Evolutionary conservation across 2,888 invertebrate species (phyloP), one percentile per base, ranked within the genome.

Genomic region (Sympetrum striolatum): DNA sequence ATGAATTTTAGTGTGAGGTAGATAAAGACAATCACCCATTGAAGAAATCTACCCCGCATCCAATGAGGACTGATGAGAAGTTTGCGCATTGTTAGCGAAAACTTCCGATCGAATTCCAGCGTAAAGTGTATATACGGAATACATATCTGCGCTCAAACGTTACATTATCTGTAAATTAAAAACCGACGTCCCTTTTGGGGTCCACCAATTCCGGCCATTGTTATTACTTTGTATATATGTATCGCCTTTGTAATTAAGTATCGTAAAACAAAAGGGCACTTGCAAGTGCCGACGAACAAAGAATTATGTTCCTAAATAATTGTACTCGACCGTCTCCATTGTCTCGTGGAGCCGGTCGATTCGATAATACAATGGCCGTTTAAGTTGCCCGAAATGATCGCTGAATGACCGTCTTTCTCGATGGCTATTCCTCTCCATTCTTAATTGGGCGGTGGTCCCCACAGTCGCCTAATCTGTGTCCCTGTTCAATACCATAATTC

Each of bases 291-390:
- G 25, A 12, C 25, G 73, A 86, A 86, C 86, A 60, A 86, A 60
- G 37, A 86, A 86, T n/a, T 86, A 86, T 86, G 86, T 86, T 86
- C 86, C 86, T 86, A 86, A 60, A 60, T 60, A 60, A 64, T 60
- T 60, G 86, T 86, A 60, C 86, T 86, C 64, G 86, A 86, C 86
- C 37, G 86, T 35, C 58, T 60, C 60, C 37, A 60, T 37, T 86
- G 86, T 86, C 58, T 60, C 60, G 37, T 35, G 86, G 60, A 37
- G 86, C 15, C 86, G 58, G 86, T 60, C 60, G 37, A 22, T 37
- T 82, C 37, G 31, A 31, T 73, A 73, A 25, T 22, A 73, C 73
- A 73, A 25, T 73, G 73, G 73, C 73, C 25, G 73, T 73, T 44
- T 8, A 44, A 44, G 44, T 44, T 25, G 73, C 31, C 73, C 73